phyloP scores from a whole-genome alignment of 35 echinoderm and acorn worm species.

The Strongylocentrotus purpuratus region DNA sequence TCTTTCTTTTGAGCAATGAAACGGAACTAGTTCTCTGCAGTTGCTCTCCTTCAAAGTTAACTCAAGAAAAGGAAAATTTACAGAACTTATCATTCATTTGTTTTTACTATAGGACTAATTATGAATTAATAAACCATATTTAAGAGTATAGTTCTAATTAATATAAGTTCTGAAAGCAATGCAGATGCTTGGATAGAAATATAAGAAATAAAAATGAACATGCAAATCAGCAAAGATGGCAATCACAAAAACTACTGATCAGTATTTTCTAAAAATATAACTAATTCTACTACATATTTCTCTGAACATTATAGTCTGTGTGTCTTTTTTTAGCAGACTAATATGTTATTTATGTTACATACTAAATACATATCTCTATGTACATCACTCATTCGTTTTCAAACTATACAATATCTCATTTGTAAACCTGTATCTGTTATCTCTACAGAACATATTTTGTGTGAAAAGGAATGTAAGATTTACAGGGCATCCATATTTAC shows the following conservation, averaged over 20 bases:
- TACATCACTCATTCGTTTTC: neutral
- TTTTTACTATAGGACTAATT: neutral
- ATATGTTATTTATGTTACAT: neutral
- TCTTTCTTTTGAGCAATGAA: too few relatives aligned
- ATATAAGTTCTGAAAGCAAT: neutral
- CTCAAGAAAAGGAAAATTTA: neutral
- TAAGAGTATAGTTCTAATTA: neutral
- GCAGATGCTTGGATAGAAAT: neutral
- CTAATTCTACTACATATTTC: neutral
- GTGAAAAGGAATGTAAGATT: conserved; percentile 35
- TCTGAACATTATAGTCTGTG: neutral
- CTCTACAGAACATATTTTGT: conserved; percentile 20
- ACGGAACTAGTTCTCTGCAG: too few relatives aligned
- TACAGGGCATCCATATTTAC: conserved; percentile 2
- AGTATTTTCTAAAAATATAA: neutral
- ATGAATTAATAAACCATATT: too few relatives aligned
- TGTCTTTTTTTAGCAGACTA: neutral
- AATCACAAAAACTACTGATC: neutral
- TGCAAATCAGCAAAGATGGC: neutral
- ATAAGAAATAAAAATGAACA: neutral
- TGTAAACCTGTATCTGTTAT: neutral
- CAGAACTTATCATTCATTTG: neutral
- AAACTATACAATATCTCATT: conserved; percentile 13
- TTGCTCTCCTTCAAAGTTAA: neutral
- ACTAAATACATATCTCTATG: conserved; percentile 39